Percentiles rank a stretch among this genome's conserved stretches.
Evolutionary conservation across 1,140 invertebrate species (phyloP).

Genomic region (Helicoverpa armigera): DNA sequence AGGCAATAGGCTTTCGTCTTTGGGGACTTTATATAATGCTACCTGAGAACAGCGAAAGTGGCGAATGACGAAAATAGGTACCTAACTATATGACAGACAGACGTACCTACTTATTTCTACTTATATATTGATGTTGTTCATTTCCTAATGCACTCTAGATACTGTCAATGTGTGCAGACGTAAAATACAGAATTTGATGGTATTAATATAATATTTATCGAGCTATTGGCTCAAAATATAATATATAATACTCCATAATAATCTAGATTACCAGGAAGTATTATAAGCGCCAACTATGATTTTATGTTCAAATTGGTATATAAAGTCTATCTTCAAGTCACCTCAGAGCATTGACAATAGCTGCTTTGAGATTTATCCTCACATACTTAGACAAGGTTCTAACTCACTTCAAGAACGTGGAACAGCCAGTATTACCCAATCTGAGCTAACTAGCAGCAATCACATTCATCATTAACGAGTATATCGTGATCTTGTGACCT

Average conservation of each 20-base stretch:
- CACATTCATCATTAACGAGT: constrained; percentile 17
- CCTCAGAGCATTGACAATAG: no score
- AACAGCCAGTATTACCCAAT: neutral
- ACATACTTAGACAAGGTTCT: no score
- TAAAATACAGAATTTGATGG: neutral
- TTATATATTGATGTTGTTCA: neutral
- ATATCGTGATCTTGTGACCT: constrained; percentile 12
- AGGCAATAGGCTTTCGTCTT: constrained; percentile 11
- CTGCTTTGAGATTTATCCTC: no score
- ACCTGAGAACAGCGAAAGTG: neutral
- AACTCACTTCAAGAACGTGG: no score
- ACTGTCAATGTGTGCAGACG: neutral
- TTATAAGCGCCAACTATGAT: no score
- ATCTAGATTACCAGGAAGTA: no score
- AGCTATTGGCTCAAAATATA: neutral
- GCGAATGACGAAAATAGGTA: neutral
- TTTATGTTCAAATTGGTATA: no score
- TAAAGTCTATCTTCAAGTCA: no score
- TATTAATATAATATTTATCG: neutral
- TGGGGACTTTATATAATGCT: constrained; percentile 8
- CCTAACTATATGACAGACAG: neutral
- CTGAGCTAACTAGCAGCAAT: neutral
- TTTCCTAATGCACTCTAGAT: neutral
- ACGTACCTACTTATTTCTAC: neutral
- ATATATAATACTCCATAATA: no score